Evolutionary conservation across 2,888 invertebrate genomes (phyloP), one percentile per base, ranked within the genome.

Genomic region (Meganola albula): DNA sequence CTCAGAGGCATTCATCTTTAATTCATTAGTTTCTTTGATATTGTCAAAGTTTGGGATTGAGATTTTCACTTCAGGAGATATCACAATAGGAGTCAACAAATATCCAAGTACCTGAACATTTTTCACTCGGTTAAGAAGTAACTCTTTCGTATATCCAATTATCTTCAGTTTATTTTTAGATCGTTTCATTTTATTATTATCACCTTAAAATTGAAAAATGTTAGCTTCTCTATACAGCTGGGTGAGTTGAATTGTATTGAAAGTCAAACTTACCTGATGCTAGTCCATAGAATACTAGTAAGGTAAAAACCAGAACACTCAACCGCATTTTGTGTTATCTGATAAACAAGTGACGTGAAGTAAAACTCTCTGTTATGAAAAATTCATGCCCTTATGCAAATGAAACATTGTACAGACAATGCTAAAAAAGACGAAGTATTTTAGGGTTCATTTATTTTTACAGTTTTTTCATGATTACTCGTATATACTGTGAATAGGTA

Each of bases 311-410:
- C n/a, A n/a, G 48, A 56, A 57, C 48, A 42, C 38, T 43, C 50
- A 49, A 49, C 51, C 44, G 45, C 77, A 77, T 77, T 70, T 63
- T 75, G 63, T 37, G 29, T 31, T 41, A 51, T 48, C 48, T 54
- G 66, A 60, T 68, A 62, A 49, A 44, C 30, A 36, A 43, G 37
- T 42, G 43, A 30, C 36, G 40, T 24, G 28, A 28, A 25, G 26
- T 7, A 30, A 5, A 48, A 48, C 40, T 27, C 9, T 12, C 28
- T 28, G 29, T 31, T 35, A 30, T 10, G 27, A 16, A 11, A 33
- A 10, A 24, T 22, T 26, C 12, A 12, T 21, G 29, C 31, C 33
- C 34, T 12, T 13, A 39, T 40, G 33, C 27, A 21, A 16, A 22
- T 14, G 26, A 10, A n/a, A n/a, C n/a, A n/a, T n/a, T n/a, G n/a